A percentile compares a stretch with the other conserved stretches of the same genome.
phyloP scores from a whole-genome alignment of 2,113 vertebrate genomes.

The Litocranius walleri region DNA sequence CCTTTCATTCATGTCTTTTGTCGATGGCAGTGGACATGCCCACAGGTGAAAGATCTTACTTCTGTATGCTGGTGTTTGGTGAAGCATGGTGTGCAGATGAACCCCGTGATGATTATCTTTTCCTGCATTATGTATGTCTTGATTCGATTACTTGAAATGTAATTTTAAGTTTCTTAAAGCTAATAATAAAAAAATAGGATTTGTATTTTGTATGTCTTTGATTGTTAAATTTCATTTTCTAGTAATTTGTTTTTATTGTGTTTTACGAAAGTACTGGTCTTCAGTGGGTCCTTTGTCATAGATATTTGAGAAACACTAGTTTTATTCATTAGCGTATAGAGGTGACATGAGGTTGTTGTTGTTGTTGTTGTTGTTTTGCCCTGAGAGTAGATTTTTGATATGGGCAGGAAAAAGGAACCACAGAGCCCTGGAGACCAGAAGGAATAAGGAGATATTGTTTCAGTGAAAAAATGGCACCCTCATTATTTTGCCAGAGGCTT shows the following conservation, averaged over 20 bases:
- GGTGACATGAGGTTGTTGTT: neutral
- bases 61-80: neutral
- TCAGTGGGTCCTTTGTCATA: neutral
- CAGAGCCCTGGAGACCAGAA: neutral
- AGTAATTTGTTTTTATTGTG: neutral
- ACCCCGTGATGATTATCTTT: neutral
- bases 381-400: constrained; percentile 9
- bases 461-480: neutral
- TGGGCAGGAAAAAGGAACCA: neutral
- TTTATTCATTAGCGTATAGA: neutral
- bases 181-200: constrained; percentile 2
- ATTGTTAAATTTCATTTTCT: constrained; percentile 45
- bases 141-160: neutral
- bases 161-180: constrained; percentile 40
- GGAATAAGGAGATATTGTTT: neutral
- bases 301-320: constrained; percentile 6
- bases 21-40: neutral
- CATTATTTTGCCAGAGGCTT: neutral
- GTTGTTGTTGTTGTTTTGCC: neutral
- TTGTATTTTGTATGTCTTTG: constrained; percentile 7
- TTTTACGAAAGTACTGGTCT: neutral
- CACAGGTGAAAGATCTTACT: neutral
- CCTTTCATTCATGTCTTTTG: neutral
- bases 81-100: neutral
- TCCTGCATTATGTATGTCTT: neutral